Evolutionary conservation across 2,113 vertebrate genomes (phyloP).

Genomic region (Cyanistes caeruleus): DNA sequence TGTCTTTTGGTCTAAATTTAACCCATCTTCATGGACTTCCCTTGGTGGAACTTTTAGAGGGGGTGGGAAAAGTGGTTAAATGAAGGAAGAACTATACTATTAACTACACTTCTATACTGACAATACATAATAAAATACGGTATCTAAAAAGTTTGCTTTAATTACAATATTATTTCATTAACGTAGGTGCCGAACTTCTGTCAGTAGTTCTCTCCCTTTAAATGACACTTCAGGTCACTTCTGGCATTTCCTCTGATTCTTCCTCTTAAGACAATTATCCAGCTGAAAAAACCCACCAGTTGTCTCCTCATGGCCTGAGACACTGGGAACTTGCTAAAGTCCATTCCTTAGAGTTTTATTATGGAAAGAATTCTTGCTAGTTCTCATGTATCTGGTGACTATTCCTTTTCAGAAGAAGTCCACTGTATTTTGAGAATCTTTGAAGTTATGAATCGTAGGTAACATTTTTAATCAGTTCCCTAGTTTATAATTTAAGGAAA

Average conservation of each 20-base stretch:
- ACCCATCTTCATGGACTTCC: neutral
- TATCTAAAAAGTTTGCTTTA: neutral
- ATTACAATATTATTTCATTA: neutral
- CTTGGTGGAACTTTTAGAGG: neutral
- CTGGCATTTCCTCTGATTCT: neutral
- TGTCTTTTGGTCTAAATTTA: neutral
- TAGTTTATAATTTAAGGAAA: neutral
- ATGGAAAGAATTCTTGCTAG: neutral
- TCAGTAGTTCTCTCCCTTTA: neutral
- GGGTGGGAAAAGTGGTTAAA: neutral
- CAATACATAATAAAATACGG: neutral
- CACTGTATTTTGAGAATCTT: neutral
- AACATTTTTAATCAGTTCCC: neutral
- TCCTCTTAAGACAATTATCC: neutral
- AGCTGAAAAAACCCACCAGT: accelerated
- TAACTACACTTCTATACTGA: neutral
- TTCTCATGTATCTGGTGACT: neutral
- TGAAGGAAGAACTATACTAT: neutral
- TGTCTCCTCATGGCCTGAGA: neutral
- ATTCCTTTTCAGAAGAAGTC: neutral
- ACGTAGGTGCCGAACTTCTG: neutral
- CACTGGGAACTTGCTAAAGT: neutral
- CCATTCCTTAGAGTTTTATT: neutral
- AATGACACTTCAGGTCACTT: neutral
- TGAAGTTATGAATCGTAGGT: neutral